These are phyloP conservation scores for Carassius carassius DNA, from an alignment of 2,113 vertebrate species.

Conservation along the genomic window DNA sequence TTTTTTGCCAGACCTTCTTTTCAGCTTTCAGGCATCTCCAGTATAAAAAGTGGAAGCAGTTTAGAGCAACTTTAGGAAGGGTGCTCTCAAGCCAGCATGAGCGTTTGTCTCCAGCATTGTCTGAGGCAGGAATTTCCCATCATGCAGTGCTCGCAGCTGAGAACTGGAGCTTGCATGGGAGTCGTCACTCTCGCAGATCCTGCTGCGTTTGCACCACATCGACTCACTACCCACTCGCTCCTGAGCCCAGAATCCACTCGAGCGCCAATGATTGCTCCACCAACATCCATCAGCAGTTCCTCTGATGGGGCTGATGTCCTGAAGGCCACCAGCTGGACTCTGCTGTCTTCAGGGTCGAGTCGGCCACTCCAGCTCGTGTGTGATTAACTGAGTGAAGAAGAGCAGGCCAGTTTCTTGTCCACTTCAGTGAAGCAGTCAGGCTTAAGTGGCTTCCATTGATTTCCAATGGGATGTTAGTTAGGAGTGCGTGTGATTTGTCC, in stretches of 20 bases:
- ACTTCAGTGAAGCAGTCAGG: constrained; percentile 32
- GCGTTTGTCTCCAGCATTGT: neutral
- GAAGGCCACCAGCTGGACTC: neutral
- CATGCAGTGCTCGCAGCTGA: constrained; percentile 9
- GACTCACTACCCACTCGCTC: constrained; percentile 8
- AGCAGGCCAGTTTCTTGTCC: neutral
- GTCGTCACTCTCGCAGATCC: constrained; percentile 1
- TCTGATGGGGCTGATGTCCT: neutral
- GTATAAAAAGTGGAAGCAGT: neutral
- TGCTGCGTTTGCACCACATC: constrained; percentile 27
- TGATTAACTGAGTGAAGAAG: constrained; percentile 9
- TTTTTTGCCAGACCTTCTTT: neutral
- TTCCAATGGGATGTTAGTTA: constrained; percentile 62
- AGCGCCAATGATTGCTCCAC: constrained; percentile 28
- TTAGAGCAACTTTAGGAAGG: neutral
- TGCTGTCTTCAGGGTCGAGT: neutral
- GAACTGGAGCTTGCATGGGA: constrained; percentile 20
- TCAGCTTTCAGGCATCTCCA: neutral
- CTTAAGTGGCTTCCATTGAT: constrained; percentile 60
- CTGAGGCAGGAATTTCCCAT: neutral
- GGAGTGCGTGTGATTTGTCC: constrained; percentile 59
- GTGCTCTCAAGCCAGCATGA: neutral
- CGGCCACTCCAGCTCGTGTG: neutral
- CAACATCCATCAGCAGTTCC: neutral
- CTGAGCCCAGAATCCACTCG: constrained; percentile 4